Evolutionary conservation across 2,888 invertebrate species (phyloP), one percentile per base, ranked within the genome.

Genomic region (Brachypterus glaber): DNA sequence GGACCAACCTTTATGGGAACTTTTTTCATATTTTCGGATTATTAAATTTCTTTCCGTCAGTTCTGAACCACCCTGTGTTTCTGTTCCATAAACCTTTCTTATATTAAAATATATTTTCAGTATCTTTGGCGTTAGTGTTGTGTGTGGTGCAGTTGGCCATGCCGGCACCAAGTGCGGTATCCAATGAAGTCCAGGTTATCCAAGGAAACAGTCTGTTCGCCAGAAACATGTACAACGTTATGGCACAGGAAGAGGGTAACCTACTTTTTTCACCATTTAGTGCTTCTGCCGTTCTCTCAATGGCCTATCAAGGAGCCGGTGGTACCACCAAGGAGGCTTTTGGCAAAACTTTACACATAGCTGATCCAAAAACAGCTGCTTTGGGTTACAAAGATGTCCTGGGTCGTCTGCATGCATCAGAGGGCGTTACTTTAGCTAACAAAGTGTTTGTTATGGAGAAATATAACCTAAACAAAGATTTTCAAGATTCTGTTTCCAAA

Each of bases 391-490:
- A 40, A 17, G 16, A 41, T 17, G 39, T 58, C 3, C 52, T 58
- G 38, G 30, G 12, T 8, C 24, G 45, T 3, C 40, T 60, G 16
- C 54, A 56, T 31, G 45, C 47, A 32, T 45, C 55, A 16, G 33
- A 53, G 48, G 69, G 73, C 26, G 73, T 77, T 3, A 73, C 73
- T 4, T 55, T 81, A 7, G 84, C 84, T 1, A 87, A 85, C 55
- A 79, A 79, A 47, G 65, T 85, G 3, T 53, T 77, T 53, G 62
- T 79, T 0, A 71, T 72, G 51, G 66, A 69, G 1, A 43, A 48
- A 0, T 69, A 74, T 31, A 58, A 67, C 7, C 47, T 85, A 3
- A 66, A 72, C 13, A 52, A 69, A 0, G 56, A 66, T 14, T 76
- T 78, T 45, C 68, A 73, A 47, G 62, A 69, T 3, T 63, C 76